phyloP scores from a whole-genome alignment of 2,888 invertebrate genomes.

The Cataglyphis livida region DNA sequence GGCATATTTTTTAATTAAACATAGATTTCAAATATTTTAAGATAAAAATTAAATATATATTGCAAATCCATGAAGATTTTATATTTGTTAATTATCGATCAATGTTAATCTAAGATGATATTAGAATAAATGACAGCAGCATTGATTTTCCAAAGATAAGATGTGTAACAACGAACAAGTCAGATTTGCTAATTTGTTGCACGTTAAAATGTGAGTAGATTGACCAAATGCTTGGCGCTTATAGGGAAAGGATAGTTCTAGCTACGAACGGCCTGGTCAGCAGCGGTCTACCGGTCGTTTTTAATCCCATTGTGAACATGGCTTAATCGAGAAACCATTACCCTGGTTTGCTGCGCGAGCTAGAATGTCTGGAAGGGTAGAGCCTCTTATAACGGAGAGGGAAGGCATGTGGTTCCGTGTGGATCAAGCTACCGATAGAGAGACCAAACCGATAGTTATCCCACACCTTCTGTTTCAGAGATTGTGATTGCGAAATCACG shows the following conservation, averaged over 20 bases:
- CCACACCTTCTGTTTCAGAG: conserved; percentile 54
- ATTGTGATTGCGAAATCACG: conserved; percentile 49
- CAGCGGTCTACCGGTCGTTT: conserved; percentile 84
- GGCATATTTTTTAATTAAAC: not conserved
- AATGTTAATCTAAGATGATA: not conserved
- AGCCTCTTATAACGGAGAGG: conserved; percentile 74
- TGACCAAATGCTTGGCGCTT: conserved; percentile 67
- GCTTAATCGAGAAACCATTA: conserved; percentile 85
- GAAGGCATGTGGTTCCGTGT: conserved; percentile 76
- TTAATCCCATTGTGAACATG: conserved; percentile 84
- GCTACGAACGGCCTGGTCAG: conserved; percentile 83
- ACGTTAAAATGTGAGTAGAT: conserved; percentile 58
- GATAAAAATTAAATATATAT: not conserved
- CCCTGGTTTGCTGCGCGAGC: conserved; percentile 80
- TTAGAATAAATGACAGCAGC: conserved; percentile 4
- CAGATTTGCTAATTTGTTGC: conserved; percentile 31
- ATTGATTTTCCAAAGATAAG: not conserved
- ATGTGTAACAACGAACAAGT: conserved; percentile 12
- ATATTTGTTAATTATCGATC: not conserved
- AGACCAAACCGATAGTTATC: conserved; percentile 59
- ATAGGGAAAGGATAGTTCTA: conserved; percentile 72
- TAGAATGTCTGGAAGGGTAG: conserved; percentile 78
- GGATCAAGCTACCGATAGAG: conserved; percentile 73
- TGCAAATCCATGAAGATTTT: not conserved
- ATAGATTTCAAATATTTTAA: not conserved